Percentiles rank a stretch among this genome's conserved stretches.
These are phyloP conservation scores for Corythaixoides concolor DNA, from an alignment of 2,113 vertebrate species.

Conservation along the genomic window DNA sequence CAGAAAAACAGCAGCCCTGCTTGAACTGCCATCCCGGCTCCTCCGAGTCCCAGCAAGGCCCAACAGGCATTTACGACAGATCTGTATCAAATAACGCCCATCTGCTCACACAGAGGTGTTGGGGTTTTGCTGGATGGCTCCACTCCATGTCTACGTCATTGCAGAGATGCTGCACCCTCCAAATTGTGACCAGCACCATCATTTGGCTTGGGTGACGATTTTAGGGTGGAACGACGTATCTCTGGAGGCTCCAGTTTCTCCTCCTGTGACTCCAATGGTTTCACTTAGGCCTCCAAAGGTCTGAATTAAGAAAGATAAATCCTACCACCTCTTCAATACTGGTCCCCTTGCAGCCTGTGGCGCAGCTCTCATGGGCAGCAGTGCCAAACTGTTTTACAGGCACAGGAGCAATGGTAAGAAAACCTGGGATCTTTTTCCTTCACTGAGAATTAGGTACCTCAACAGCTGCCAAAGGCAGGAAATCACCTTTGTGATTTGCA, in stretches of 20 bases:
- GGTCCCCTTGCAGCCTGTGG: not conserved
- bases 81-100: not conserved
- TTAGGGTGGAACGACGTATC: not conserved
- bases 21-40: not conserved
- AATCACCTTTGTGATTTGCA: not conserved
- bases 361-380: not conserved
- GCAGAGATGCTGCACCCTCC: not conserved
- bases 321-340: not conserved
- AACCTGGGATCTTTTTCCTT: not conserved
- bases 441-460: not conserved
- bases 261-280: not conserved
- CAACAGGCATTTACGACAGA: not conserved
- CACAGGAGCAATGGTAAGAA: not conserved
- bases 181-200: not conserved
- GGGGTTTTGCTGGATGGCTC: not conserved
- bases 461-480: not conserved
- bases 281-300: not conserved
- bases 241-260: not conserved
- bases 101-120: not conserved
- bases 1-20: not conserved
- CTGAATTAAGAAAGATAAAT: constrained; percentile 5
- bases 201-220: not conserved
- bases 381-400: not conserved
- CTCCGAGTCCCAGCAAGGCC: not conserved
- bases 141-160: not conserved